Evolutionary conservation across 2,888 invertebrate species (phyloP), one percentile per base, ranked within the genome.

Genomic region (Drosophila fungiperda): DNA sequence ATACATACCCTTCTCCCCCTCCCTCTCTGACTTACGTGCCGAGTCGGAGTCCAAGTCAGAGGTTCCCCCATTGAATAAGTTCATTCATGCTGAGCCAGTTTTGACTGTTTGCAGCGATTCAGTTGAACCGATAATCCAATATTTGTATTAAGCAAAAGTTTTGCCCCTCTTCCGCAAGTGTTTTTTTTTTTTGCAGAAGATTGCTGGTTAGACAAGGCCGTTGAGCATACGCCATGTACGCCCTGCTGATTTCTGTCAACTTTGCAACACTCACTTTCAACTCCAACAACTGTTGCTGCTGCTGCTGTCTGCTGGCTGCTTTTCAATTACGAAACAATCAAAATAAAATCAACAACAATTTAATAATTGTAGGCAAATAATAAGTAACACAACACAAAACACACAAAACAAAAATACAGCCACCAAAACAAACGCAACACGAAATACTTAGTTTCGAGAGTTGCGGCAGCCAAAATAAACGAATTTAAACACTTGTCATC

Each of bases 281-380:
- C 90, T 86, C 90, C 81, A 83, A 32, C 42, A 26, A 26, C 36
- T 54, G 53, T 6, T 36, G 15, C 35, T 5, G 45, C 26, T n/a
- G n/a, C 53, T 35, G 53, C 15, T 26, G 15, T 0, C 20, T 17
- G 52, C 15, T 32, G 17, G 11, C 50, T 50, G 35, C 15, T 23
- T 45, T 53, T 38, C 68, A 73, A 75, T 85, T 85, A 86, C 90
- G 87, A 88, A 86, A 85, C 89, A 83, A 87, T 68, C 71, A 53
- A 82, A 87, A 70, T 55, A 64, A 78, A 86, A 67, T 73, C 59
- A 74, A 82, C 78, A 73, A 83, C 72, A 78, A 72, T 76, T 82
- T 82, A 77, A 74, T 86, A 86, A 85, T 90, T 85, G 83, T 75
- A 76, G 80, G 71, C 73, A 87, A 66, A 80, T 59, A 73, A 66